Base-by-base conservation (phyloP, 2,113 vertebrate species). In the Macquaria australasica region DNA sequence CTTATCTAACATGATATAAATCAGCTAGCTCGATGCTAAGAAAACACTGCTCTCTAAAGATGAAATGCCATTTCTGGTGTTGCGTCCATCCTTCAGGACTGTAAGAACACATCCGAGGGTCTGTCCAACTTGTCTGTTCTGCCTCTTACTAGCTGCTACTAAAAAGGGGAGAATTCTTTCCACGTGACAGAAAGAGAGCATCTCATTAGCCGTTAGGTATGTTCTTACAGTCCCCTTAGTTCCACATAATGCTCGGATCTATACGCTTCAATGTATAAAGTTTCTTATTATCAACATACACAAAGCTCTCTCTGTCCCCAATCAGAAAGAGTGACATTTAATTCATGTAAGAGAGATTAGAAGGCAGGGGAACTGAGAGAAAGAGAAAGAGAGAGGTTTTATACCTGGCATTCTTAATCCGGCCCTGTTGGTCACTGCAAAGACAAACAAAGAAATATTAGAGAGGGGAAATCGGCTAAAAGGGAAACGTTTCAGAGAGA, bases 391-490 rank as follows among this genome's bases (percentile, higher is more conserved):
- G 58, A 73, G 14, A 7, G 14, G 6, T 62, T 68, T 21, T 56
- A 20, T 97, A 99, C 98, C 97, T 98, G 93, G 98, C 98, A 91
- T 99, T 99, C 95, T 99, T 99, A 84, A 99, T 98, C 93, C 98
- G 96, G 87, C 98, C 98, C 86, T 98, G 98, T 76, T 98, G 98
- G 87, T 99, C 98, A 88, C 97, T 97, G 91, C 4, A 91, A 84
- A 71, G 64, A 87, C 64, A 86, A 82, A 88, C 4, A 87, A 0
- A 81, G 28, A 75, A 39, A 67, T 1, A 69, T 85, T 81, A 71
- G 0, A 68, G 58, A 73, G 6, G 28, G 21, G 66, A 59, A 73
- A 10, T 1, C 0, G 28, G 2, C 21, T 16, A 39, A 60, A 23
- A 14, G 28, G 39, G 25, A 39, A 39, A n/a, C 28, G n/a, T 25